Evolutionary conservation across 2,113 vertebrate species (phyloP).

Genomic region (Corvus cornix): DNA sequence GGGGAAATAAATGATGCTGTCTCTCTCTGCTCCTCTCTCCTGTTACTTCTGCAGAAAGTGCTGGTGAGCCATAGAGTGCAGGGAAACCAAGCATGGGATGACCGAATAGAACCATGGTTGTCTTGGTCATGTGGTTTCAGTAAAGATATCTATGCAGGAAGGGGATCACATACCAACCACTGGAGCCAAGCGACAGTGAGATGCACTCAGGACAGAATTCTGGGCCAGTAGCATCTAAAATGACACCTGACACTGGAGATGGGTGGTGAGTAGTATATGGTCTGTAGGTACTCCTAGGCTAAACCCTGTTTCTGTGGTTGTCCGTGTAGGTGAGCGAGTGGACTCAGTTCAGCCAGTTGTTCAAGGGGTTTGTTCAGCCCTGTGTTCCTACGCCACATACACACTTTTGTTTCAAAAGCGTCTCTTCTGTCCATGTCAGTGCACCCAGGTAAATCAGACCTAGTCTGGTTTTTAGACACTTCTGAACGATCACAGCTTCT

Average conservation of each 20-base stretch:
- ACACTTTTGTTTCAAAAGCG: not conserved
- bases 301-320: not conserved
- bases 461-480: not conserved
- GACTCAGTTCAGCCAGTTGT: not conserved
- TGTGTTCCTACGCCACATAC: not conserved
- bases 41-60: not conserved
- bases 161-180: not conserved
- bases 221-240: not conserved
- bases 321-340: not conserved
- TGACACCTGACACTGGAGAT: not conserved
- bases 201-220: not conserved
- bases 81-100: not conserved
- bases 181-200: not conserved
- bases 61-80: not conserved
- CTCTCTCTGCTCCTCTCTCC: not conserved
- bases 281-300: not conserved
- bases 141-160: not conserved
- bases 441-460: not conserved
- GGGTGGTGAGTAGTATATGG: not conserved
- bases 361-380: not conserved
- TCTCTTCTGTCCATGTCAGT: not conserved
- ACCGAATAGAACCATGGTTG: not conserved
- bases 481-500: not conserved
- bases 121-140: rapidly evolving
- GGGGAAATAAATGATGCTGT: not conserved